phyloP scores from a whole-genome alignment of 2,113 vertebrate species.

The Philantomba maxwellii region DNA sequence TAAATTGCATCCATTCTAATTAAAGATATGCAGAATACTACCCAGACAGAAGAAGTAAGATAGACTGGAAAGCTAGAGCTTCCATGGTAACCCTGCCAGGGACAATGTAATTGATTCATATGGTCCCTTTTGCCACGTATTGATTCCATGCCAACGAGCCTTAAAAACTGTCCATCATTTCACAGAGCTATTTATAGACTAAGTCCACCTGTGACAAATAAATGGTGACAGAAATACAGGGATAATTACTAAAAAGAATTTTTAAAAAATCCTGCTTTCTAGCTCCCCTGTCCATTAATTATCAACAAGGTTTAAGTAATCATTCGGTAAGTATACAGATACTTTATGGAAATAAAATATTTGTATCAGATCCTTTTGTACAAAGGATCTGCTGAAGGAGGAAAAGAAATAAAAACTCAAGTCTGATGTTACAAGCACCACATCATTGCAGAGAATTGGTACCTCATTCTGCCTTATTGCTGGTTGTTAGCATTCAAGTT shows the following conservation, averaged over 20 bases:
- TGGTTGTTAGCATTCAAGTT: background rate
- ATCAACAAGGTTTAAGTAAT: background rate
- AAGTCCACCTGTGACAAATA: conserved; percentile 77
- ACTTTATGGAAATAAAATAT: background rate
- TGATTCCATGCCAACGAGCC: conserved; percentile 78
- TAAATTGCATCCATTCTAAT: conserved; percentile 76
- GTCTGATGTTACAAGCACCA: background rate
- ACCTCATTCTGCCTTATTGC: background rate
- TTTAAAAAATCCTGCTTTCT: background rate
- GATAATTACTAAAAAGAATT: conserved; percentile 33
- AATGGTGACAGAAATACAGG: conserved; percentile 70
- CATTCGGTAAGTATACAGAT: background rate
- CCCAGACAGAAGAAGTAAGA: background rate
- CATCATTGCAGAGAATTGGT: rapidly evolving
- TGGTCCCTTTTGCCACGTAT: conserved; percentile 64
- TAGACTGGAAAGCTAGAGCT: conserved; percentile 65
- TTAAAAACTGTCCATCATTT: conserved; percentile 73
- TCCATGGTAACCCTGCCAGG: conserved; percentile 79
- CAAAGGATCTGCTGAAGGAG: background rate
- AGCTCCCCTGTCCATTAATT: background rate
- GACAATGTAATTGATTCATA: conserved; percentile 70
- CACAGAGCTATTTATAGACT: conserved; percentile 83
- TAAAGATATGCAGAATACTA: conserved; percentile 59
- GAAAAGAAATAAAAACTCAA: background rate
- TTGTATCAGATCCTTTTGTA: background rate